A percentile compares a stretch with the other conserved stretches of the same genome.
These are phyloP conservation scores for Elymnias hypermnestra DNA, from an alignment of 1,140 invertebrate genomes.

Conservation along the genomic window DNA sequence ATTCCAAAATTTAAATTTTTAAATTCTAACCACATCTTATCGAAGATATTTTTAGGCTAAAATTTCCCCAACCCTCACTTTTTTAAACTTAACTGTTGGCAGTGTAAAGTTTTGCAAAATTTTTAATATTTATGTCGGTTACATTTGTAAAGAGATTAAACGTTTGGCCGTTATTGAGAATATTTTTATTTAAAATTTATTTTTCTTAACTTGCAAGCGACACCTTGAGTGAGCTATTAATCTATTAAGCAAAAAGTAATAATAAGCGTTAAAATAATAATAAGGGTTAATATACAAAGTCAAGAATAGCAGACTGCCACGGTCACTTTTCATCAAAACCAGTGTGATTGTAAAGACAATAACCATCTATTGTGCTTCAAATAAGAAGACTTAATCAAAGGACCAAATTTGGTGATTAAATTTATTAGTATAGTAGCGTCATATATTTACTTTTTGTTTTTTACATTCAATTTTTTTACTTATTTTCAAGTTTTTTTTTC, in stretches of 20 bases:
- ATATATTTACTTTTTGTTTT: constrained; percentile 19
- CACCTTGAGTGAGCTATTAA: constrained; percentile 52
- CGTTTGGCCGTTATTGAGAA: constrained; percentile 67
- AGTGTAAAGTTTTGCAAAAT: constrained; percentile 68
- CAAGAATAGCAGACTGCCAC: constrained; percentile 44
- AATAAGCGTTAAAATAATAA: constrained; percentile 45
- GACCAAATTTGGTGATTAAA: constrained; percentile 49
- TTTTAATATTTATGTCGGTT: constrained; percentile 74
- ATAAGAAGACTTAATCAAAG: constrained; percentile 25
- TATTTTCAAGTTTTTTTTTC: too few species aligned
- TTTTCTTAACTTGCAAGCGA: constrained; percentile 52
- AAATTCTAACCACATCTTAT: constrained; percentile 62
- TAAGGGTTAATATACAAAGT: constrained; percentile 44
- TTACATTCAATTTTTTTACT: too few species aligned
- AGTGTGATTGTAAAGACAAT: constrained; percentile 43
- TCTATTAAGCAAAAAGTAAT: constrained; percentile 45
- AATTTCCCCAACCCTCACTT: constrained; percentile 48
- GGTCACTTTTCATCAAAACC: constrained; percentile 39
- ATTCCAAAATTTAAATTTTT: constrained; percentile 48
- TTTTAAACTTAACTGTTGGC: constrained; percentile 61
- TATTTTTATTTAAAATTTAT: constrained; percentile 68
- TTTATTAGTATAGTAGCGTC: constrained; percentile 11
- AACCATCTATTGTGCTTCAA: constrained; percentile 34
- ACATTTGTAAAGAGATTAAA: constrained; percentile 71
- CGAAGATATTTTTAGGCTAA: constrained; percentile 72